Conservation (phyloP, 2,797 vertebrate genomes). For the Cyprinella venusta region DNA sequence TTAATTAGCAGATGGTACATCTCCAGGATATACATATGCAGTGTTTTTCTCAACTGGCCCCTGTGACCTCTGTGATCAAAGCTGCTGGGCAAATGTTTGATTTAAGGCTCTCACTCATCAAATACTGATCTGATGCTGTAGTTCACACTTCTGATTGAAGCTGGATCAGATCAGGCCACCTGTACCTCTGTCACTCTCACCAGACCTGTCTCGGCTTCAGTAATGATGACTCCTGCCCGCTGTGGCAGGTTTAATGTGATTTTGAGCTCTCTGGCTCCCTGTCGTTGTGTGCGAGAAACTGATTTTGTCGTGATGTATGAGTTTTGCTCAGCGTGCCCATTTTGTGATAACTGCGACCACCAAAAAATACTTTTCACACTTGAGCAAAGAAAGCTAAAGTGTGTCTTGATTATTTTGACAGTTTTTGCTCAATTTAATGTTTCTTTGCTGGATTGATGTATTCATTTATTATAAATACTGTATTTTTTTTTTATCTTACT, state of each 20-base stretch:
- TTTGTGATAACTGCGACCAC: background rate
- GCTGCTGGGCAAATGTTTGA: conserved; percentile 12
- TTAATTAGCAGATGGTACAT: conserved; percentile 52
- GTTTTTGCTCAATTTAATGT: background rate
- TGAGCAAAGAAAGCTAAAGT: background rate
- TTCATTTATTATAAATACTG: too few relatives aligned
- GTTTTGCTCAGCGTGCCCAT: background rate
- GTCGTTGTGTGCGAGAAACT: conserved; percentile 6
- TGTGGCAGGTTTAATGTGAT: conserved; percentile 27
- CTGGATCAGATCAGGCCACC: background rate
- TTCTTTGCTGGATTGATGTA: background rate
- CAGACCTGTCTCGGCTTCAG: conserved; percentile 7
- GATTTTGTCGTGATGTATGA: conserved; percentile 35
- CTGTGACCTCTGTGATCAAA: conserved; percentile 37
- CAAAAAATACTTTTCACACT: conserved; percentile 1
- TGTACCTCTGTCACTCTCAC: background rate
- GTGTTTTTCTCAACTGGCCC: conserved; percentile 39
- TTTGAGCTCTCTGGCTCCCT: conserved; percentile 31
- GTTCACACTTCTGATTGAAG: conserved; percentile 48
- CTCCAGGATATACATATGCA: conserved; percentile 31
- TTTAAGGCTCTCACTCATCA: conserved; percentile 12
- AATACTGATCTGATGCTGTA: background rate
- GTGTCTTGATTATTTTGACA: background rate
- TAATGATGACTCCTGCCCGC: conserved; percentile 15
- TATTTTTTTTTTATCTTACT: background rate